Percentiles rank a stretch among this genome's conserved stretches.
phyloP scores from a whole-genome alignment of 2,888 invertebrate species.

The Eucriotettix oculatus region DNA sequence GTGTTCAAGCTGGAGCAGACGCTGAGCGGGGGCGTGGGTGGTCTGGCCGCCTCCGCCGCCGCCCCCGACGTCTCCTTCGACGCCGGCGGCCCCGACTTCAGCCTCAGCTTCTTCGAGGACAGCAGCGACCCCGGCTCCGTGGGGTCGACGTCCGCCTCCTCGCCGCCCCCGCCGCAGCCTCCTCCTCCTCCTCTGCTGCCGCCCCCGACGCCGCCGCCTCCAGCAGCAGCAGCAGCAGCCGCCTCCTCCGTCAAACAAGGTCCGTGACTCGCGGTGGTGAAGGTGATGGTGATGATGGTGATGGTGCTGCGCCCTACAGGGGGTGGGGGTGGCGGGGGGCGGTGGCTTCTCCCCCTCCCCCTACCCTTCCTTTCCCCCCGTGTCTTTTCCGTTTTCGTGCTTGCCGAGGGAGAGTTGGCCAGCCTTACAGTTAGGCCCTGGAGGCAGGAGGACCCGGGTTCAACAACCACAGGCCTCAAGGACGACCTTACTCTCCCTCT shows the following conservation, averaged over 20 bases:
- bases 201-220: background rate
- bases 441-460: no score
- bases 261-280: no score
- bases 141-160: slow-evolving; percentile 24
- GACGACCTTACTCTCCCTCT: no score
- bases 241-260: background rate
- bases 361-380: no score
- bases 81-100: slow-evolving; percentile 53
- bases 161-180: slow-evolving; percentile 9
- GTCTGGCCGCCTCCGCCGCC: slow-evolving; percentile 38
- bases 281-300: no score
- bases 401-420: no score
- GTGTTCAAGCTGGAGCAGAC: slow-evolving; percentile 54
- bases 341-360: no score
- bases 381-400: no score
- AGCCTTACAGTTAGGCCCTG: no score
- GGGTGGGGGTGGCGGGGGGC: no score
- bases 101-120: slow-evolving; percentile 64
- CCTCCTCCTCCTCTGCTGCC: background rate
- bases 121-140: slow-evolving; percentile 48
- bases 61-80: slow-evolving; percentile 51
- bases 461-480: no score
- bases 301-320: no score
- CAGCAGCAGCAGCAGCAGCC: background rate
- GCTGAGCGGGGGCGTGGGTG: slow-evolving; percentile 41